phyloP scores from a whole-genome alignment of 2,113 vertebrate species.

The Pseudopipra pipra region DNA sequence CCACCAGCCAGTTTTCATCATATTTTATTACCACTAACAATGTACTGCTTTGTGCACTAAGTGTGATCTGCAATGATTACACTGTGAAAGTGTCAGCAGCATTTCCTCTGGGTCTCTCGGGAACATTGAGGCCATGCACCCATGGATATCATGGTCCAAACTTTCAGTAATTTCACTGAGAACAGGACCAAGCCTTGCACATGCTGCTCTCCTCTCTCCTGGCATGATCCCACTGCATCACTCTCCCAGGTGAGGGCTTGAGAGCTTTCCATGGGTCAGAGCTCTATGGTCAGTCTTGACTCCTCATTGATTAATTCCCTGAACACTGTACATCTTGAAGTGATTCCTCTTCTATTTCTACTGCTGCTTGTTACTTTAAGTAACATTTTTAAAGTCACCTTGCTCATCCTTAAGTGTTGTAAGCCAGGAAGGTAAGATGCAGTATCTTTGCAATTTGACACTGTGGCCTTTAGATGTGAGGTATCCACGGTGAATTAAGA shows the following conservation, averaged over 20 bases:
- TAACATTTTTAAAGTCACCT: neutral
- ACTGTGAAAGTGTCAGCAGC: neutral
- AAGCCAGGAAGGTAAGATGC: neutral
- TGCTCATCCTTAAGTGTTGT: neutral
- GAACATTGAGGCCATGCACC: neutral
- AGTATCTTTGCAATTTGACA: neutral
- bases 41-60: neutral
- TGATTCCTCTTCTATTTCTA: neutral
- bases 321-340: neutral
- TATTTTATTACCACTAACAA: neutral
- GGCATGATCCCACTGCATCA: rapidly evolving
- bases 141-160: neutral
- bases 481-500: neutral
- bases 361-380: neutral
- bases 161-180: neutral
- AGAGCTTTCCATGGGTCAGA: neutral
- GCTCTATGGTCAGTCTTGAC: neutral
- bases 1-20: neutral
- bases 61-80: neutral
- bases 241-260: neutral
- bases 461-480: neutral
- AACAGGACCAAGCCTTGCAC: neutral
- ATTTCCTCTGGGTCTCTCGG: neutral
- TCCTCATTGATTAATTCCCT: neutral
- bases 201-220: neutral